Evolutionary conservation across 2,113 vertebrate genomes (phyloP).

Genomic region (Solea solea): DNA sequence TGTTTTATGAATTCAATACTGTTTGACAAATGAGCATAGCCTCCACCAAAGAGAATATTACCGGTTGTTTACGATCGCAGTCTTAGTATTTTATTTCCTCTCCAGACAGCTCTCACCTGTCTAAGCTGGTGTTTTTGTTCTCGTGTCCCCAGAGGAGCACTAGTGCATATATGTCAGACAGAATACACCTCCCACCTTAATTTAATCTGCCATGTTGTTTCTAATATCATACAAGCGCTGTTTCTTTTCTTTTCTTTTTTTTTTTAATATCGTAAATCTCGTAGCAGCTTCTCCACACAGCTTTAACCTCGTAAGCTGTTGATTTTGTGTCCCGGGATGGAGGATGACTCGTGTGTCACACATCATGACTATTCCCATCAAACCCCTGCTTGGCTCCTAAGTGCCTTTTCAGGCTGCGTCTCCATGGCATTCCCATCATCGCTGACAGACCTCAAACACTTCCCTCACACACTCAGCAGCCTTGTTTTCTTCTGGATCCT

Average conservation of each 20-base stretch:
- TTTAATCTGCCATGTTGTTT: constrained; percentile 3
- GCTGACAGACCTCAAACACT: constrained; percentile 48
- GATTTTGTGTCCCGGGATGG: constrained; percentile 44
- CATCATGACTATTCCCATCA: constrained; percentile 32
- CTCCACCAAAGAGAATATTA: neutral
- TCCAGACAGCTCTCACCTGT: neutral
- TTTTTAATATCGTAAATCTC: constrained; percentile 8
- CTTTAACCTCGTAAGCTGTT: constrained; percentile 50
- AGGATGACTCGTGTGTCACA: constrained; percentile 28
- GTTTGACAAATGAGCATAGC: neutral
- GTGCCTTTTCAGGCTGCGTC: constrained; percentile 50
- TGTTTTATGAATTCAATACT: neutral
- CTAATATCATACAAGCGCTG: neutral
- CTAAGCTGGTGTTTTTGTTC: neutral
- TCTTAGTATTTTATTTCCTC: neutral
- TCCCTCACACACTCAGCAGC: constrained; percentile 18
- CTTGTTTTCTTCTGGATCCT: constrained; percentile 30
- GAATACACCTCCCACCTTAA: neutral
- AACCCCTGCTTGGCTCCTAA: constrained; percentile 38
- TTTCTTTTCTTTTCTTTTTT: neutral
- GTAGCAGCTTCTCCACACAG: neutral
- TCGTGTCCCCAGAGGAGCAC: constrained; percentile 19
- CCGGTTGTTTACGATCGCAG: constrained; percentile 16
- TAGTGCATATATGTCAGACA: neutral
- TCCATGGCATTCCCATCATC: constrained; percentile 48